Conservation (phyloP, 2,888 invertebrate genomes). For the Rhimphoctona megacephalus region DNA sequence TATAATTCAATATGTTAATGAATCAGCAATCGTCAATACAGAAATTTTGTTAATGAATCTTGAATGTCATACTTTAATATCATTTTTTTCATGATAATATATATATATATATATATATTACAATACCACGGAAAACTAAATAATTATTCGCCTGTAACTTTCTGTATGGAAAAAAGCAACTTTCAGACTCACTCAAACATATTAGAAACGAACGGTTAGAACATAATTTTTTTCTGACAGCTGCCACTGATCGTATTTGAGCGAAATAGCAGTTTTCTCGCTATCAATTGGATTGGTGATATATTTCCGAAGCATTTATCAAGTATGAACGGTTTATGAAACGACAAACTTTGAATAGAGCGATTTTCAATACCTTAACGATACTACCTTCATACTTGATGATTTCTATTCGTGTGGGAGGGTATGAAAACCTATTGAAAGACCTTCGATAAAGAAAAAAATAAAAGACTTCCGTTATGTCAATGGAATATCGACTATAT, state of each 20-base stretch:
- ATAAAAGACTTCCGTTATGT: constrained; percentile 30
- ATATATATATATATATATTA: not conserved
- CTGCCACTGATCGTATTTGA: not conserved
- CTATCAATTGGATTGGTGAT: not conserved
- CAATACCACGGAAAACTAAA: not conserved
- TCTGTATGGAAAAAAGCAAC: not conserved
- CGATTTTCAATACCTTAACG: not conserved
- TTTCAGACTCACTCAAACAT: not conserved
- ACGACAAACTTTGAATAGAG: constrained; percentile 1
- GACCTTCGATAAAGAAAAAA: not conserved
- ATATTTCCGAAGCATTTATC: not conserved
- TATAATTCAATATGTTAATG: not conserved
- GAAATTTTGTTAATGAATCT: not conserved
- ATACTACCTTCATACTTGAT: not conserved
- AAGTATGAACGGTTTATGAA: not conserved
- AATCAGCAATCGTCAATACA: not conserved
- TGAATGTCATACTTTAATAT: not conserved
- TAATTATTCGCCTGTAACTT: not conserved
- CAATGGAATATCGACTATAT: constrained; percentile 39
- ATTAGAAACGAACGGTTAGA: not conserved
- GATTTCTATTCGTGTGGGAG: not conserved
- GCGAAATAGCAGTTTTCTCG: not conserved
- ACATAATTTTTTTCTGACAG: not conserved
- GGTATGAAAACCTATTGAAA: constrained; percentile 27
- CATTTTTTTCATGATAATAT: not conserved